A percentile compares a stretch with the other conserved stretches of the same genome.
Evolutionary conservation across 2,113 vertebrate species (phyloP).

Genomic region (Turdus rufiventris): DNA sequence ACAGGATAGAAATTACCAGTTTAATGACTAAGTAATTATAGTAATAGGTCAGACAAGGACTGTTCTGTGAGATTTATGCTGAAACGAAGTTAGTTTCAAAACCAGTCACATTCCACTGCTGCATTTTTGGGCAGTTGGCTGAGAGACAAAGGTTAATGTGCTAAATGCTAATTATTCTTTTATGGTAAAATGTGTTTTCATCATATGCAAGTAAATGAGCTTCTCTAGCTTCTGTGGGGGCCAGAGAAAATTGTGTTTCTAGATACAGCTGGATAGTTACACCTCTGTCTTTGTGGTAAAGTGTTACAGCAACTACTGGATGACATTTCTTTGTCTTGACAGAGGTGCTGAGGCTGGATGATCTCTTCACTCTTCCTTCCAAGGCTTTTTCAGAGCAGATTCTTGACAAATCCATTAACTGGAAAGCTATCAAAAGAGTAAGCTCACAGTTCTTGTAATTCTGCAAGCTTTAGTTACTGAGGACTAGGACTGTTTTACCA

Average conservation of each 20-base stretch:
- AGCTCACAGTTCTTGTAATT: background rate
- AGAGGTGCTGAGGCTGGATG: background rate
- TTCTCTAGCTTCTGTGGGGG: no score
- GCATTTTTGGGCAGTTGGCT: background rate
- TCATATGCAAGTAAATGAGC: background rate
- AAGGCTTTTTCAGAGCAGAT: background rate
- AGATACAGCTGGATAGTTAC: rapidly evolving
- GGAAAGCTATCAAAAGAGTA: background rate
- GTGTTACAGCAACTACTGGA: background rate
- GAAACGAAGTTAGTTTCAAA: background rate
- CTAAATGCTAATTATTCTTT: background rate
- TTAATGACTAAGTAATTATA: background rate
- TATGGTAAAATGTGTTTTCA: background rate
- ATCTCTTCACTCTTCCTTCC: background rate
- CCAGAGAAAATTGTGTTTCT: rapidly evolving
- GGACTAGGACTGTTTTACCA: background rate
- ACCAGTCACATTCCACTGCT: background rate
- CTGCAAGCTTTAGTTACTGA: background rate
- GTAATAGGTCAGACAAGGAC: background rate
- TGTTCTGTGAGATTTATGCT: background rate
- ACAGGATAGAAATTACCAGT: background rate
- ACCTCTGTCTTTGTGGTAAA: background rate
- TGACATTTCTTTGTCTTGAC: background rate
- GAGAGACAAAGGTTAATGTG: background rate
- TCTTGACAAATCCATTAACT: background rate